phyloP scores from a whole-genome alignment of 1,140 invertebrate genomes.

The Babylonia areolata region DNA sequence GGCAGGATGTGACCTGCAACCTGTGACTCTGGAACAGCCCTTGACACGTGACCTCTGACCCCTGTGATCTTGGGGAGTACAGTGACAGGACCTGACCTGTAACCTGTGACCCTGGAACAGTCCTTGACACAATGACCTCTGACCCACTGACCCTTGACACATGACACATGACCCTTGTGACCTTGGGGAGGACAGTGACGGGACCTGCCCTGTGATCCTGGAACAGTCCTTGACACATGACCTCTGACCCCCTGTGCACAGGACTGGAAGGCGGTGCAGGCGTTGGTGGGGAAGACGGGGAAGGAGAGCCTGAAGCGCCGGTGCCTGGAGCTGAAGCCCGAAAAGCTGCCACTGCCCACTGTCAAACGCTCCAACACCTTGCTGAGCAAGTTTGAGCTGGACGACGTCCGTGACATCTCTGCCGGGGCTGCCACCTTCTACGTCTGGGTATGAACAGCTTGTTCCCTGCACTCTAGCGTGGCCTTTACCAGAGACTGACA shows the following conservation, averaged over 20 bases:
- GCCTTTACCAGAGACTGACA: no score
- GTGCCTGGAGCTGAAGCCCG: slow-evolving; percentile 67
- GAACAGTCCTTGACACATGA: neutral
- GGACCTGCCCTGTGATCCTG: no score
- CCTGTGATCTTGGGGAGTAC: no score
- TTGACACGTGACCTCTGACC: neutral
- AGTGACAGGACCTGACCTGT: no score
- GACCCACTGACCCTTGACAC: no score
- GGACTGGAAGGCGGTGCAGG: slow-evolving; percentile 73
- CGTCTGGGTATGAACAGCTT: slow-evolving; percentile 71
- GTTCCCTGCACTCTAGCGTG: no score
- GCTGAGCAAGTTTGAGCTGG: slow-evolving; percentile 66
- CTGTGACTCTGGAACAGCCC: neutral
- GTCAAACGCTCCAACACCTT: slow-evolving; percentile 63
- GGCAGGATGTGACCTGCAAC: no score
- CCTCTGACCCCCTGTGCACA: slow-evolving; percentile 21
- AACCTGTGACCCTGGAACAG: no score
- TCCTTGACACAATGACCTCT: no score
- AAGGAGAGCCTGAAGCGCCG: slow-evolving; percentile 72
- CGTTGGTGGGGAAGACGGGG: slow-evolving; percentile 73
- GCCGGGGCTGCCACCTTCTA: slow-evolving; percentile 74
- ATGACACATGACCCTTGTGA: no score
- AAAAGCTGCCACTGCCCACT: slow-evolving; percentile 49
- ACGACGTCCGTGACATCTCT: slow-evolving; percentile 73
- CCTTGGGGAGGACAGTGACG: no score